Evolutionary conservation across 2,888 invertebrate species (phyloP).

Genomic region (Caenorhabditis parvicauda): DNA sequence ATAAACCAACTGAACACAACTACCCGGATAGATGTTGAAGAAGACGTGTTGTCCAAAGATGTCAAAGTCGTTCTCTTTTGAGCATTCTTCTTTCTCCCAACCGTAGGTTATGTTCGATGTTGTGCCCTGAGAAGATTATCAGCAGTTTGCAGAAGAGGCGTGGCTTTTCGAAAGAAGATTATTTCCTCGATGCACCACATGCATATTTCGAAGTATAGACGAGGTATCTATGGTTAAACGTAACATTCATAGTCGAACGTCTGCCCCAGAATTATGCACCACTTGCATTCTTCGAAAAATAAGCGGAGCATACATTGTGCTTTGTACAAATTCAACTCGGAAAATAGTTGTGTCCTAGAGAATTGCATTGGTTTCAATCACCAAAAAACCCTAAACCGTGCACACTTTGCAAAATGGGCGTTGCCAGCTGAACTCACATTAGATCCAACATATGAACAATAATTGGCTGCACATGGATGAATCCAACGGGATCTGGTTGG

Average conservation of each 20-base stretch:
- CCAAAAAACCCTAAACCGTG: no score
- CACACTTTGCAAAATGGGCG: no score
- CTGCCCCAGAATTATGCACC: no score
- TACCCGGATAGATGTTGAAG: slow-evolving; percentile 28
- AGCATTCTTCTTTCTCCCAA: slow-evolving; percentile 20
- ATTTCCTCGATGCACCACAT: no score
- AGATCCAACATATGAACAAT: slow-evolving; percentile 17
- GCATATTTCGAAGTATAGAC: no score
- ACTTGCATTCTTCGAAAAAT: not conserved
- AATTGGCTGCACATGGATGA: slow-evolving; percentile 32
- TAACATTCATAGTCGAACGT: no score
- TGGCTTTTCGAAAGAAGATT: no score
- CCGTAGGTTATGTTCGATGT: slow-evolving; percentile 10
- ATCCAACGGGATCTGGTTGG: slow-evolving; percentile 32
- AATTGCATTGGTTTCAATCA: no score
- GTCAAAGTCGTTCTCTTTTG: slow-evolving; percentile 32
- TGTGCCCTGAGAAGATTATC: slow-evolving; percentile 1
- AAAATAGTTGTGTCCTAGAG: no score
- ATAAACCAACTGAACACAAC: slow-evolving; percentile 30
- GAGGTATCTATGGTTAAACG: no score
- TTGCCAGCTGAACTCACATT: slow-evolving; percentile 4
- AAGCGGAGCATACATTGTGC: not conserved
- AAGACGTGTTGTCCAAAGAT: slow-evolving; percentile 30
- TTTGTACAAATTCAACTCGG: not conserved
- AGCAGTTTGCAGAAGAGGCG: no score